Evolutionary conservation across 2,113 vertebrate species (phyloP), one percentile per base, ranked within the genome.

Genomic region (Otolemur garnettii): DNA sequence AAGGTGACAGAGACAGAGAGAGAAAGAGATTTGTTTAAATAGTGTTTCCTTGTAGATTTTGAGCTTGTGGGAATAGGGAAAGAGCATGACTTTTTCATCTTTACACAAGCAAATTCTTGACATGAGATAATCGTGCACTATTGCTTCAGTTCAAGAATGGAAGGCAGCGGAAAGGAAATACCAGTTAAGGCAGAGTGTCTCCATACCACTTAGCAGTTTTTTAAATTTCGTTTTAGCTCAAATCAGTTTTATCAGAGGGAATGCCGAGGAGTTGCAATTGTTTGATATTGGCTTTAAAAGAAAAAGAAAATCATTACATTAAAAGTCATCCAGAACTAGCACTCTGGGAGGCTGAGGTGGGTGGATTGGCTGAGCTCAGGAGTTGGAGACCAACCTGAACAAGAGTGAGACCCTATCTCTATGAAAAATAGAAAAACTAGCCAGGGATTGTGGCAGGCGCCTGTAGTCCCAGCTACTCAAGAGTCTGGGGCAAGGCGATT

Each of bases 221-320:
- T 59, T 42, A 89, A 93, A 72, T 66, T 78, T 42, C 9, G 53
- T 60, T 60, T 94, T 79, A 93, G 35, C 38, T 79, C 66, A 80
- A 96, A 89, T 89, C 64, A 68, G 14, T 85, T 92, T 84, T 94
- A 80, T 81, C 35, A 75, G 21, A 84, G 22, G 35, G 45, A 95
- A 96, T 53, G 9, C 50, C 59, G 18, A 75, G 72, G 81, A n/a
- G 66, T 50, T 83, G 57, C 9, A 72, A 64, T 96, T 66, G 50
- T 45, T 97, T 95, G 71, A 82, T 89, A 62, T 19, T 95, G 89
- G 42, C 69, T 87, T 80, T n/a, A 64, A 79, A 94, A 45, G 55
- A 72, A 86, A 95, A 91, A 42, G 8, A 64, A 15, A 53, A 75
- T 53, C 59, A 72, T 59, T 21, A 69, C 15, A 79, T 66, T 66